Percentiles rank a stretch among this genome's conserved stretches.
These are phyloP conservation scores for Mastacembelus armatus DNA, from an alignment of 2,797 vertebrate genomes.

Conservation along the genomic window DNA sequence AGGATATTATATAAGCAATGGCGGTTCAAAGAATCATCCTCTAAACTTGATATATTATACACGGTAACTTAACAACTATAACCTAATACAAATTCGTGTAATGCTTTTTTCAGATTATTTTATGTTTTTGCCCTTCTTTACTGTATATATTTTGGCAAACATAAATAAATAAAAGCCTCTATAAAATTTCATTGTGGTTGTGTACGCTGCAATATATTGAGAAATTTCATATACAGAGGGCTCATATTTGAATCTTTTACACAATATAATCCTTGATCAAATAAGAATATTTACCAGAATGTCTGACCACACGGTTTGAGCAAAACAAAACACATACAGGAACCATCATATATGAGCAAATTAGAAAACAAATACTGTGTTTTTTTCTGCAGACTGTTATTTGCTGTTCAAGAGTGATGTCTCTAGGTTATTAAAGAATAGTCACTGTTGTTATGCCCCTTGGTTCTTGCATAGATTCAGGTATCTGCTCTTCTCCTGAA, in stretches of 20 bases:
- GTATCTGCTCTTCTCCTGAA: no score
- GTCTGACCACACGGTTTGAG: conserved; percentile 1
- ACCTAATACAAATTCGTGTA: conserved; percentile 35
- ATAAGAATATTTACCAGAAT: not conserved
- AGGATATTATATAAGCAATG: conserved; percentile 52
- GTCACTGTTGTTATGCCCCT: no score
- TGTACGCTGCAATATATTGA: conserved; percentile 1
- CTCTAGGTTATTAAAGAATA: no score
- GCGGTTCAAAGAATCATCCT: conserved; percentile 51
- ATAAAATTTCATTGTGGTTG: conserved; percentile 32
- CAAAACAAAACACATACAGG: conserved; percentile 4
- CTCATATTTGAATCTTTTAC: conserved; percentile 8
- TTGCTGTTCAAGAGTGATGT: no score
- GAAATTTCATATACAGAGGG: conserved; percentile 9
- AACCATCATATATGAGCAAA: not conserved
- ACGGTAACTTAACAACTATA: no score
- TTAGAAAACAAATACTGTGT: not conserved
- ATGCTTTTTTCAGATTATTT: conserved; percentile 41
- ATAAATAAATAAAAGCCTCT: conserved; percentile 55
- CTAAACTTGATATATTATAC: conserved; percentile 55
- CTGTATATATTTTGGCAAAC: conserved; percentile 27
- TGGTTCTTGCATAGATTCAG: no score
- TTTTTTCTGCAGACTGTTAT: no score
- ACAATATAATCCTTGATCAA: conserved; percentile 35
- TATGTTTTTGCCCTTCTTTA: conserved; percentile 26